phyloP scores from a whole-genome alignment of 2,888 invertebrate genomes.

The Pollenia griseotomentosa region DNA sequence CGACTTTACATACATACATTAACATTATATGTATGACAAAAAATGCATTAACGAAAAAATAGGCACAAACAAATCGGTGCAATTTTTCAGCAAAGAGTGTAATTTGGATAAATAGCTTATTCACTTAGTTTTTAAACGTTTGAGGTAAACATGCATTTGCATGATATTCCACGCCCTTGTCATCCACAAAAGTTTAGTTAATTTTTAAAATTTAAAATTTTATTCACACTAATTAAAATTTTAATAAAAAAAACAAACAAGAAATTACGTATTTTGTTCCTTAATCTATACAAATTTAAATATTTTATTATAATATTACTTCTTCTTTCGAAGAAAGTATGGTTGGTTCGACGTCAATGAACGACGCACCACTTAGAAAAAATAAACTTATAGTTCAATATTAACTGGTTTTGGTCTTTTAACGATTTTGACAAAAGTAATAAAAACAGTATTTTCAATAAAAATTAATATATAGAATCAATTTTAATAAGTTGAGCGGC shows the following conservation, averaged over 20 bases:
- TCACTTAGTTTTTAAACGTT: too few relatives aligned
- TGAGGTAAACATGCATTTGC: too few relatives aligned
- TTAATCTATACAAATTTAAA: background rate
- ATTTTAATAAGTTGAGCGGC: constrained; percentile 13
- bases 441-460: background rate
- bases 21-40: too few relatives aligned
- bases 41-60: too few relatives aligned
- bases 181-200: too few relatives aligned
- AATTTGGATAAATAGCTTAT: too few relatives aligned
- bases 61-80: too few relatives aligned
- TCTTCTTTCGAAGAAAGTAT: constrained; percentile 46
- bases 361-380: constrained; percentile 1
- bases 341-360: background rate
- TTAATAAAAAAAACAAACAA: background rate
- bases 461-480: constrained; percentile 30
- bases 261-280: constrained; percentile 12
- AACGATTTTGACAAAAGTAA: constrained; percentile 21
- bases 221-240: background rate
- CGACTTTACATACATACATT: too few relatives aligned
- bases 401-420: constrained; percentile 30
- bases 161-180: too few relatives aligned
- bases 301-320: constrained; percentile 9
- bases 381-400: constrained; percentile 14
- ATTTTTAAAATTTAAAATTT: too few relatives aligned
- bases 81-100: too few relatives aligned